Evolutionary conservation across 2,113 vertebrate species (phyloP).

Genomic region (Caranx ignobilis): DNA sequence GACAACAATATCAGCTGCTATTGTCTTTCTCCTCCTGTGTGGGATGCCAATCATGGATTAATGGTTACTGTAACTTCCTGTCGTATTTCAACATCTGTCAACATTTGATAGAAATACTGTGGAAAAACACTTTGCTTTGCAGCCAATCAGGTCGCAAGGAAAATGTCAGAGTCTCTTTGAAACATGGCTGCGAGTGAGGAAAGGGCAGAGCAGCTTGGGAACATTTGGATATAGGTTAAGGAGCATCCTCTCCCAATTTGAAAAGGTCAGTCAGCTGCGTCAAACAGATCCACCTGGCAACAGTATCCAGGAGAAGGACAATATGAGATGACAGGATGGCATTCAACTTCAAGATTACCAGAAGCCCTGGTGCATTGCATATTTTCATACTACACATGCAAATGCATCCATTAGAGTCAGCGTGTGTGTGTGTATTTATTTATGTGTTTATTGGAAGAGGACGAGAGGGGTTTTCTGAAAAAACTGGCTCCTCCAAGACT

Average conservation of each 20-base stretch:
- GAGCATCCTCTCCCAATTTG: slow-evolving; percentile 44
- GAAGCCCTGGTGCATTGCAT: neutral
- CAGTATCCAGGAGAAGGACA: neutral
- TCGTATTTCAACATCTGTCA: slow-evolving; percentile 2
- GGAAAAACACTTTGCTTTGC: slow-evolving; percentile 4
- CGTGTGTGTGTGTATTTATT: neutral
- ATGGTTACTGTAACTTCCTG: neutral
- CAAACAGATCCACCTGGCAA: slow-evolving; percentile 35
- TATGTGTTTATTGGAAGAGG: neutral
- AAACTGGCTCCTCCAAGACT: slow-evolving; percentile 66
- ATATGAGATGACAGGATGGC: neutral
- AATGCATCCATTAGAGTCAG: neutral
- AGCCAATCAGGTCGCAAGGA: slow-evolving; percentile 8
- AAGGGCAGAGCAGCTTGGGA: slow-evolving; percentile 25
- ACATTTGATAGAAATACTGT: slow-evolving; percentile 15
- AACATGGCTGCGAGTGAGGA: slow-evolving; percentile 28
- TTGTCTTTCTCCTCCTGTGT: neutral
- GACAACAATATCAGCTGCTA: neutral
- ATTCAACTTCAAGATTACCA: slow-evolving; percentile 4
- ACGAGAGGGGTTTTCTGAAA: slow-evolving; percentile 10
- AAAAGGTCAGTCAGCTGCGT: slow-evolving; percentile 53
- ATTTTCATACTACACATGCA: neutral
- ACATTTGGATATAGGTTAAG: slow-evolving; percentile 44
- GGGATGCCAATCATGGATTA: neutral
- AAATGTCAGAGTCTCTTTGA: slow-evolving; percentile 63